Evolutionary conservation across 2,888 invertebrate genomes (phyloP).

Genomic region (Plusia festucae): DNA sequence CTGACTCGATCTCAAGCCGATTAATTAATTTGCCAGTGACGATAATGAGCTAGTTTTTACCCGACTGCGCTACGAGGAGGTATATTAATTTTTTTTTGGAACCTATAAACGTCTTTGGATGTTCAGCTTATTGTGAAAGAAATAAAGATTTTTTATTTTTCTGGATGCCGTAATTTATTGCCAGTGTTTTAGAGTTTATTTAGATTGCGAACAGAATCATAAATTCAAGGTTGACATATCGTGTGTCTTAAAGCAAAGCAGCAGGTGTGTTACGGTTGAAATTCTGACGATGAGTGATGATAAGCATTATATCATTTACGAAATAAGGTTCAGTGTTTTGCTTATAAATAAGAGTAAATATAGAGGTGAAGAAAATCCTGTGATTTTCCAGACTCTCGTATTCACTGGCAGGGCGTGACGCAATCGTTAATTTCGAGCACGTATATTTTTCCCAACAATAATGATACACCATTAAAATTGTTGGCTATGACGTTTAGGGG

Average conservation of each 20-base stretch:
- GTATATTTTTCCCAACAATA: conserved; percentile 12
- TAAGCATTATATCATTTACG: conserved; percentile 1
- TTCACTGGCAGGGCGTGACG: background rate
- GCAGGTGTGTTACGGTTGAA: conserved; percentile 31
- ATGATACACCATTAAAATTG: conserved; percentile 4
- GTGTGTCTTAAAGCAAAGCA: background rate
- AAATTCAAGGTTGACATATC: conserved; percentile 17
- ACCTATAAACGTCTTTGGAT: too few species aligned
- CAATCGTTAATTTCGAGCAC: conserved; percentile 17
- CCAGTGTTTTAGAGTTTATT: conserved; percentile 14
- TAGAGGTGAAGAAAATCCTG: background rate
- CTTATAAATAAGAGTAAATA: background rate
- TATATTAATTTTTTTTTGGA: too few species aligned
- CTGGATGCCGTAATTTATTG: conserved; percentile 5
- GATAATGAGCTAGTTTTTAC: too few species aligned
- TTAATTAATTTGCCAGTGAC: too few species aligned
- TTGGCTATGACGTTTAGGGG: conserved; percentile 11
- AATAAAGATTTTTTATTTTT: conserved; percentile 10
- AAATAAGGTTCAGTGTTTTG: background rate
- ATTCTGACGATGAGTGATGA: conserved; percentile 24
- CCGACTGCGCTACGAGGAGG: too few species aligned
- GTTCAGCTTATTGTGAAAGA: conserved; percentile 4
- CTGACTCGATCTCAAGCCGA: too few species aligned
- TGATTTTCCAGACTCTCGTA: background rate
- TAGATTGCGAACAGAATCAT: conserved; percentile 20